phyloP scores from a whole-genome alignment of 2,113 vertebrate species.

The Silurus asotus region DNA sequence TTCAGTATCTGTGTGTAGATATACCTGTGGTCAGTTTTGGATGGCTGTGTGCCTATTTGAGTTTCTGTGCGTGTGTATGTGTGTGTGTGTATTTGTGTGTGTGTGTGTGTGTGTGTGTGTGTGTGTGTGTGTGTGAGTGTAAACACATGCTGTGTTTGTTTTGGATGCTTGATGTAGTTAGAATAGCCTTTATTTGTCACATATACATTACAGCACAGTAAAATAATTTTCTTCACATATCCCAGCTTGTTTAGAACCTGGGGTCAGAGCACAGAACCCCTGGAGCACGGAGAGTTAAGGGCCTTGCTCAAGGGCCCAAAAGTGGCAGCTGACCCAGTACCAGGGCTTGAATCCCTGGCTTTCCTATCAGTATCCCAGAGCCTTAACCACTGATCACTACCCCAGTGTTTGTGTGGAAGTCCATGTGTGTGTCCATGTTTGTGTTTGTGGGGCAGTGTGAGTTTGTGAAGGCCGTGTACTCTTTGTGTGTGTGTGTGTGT shows the following conservation, averaged over 20 bases:
- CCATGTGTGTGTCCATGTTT: not conserved
- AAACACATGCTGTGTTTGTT: not conserved
- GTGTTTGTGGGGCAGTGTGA: not conserved
- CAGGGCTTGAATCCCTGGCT: no score
- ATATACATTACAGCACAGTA: no score
- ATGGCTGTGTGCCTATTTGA: not conserved
- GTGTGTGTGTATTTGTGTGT: conserved; percentile 1
- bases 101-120: conserved; percentile 25
- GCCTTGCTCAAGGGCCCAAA: no score
- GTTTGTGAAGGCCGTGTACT: not conserved
- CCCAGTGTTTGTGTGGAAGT: not conserved
- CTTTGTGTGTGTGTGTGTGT: not conserved
- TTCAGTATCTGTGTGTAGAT: not conserved
- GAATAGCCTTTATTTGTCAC: no score
- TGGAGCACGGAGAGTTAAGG: no score
- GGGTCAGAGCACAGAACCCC: no score
- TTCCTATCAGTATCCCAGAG: no score
- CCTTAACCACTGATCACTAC: no score
- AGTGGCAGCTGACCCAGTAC: no score
- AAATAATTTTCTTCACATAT: no score
- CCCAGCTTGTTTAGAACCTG: no score
- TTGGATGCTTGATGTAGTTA: not conserved
- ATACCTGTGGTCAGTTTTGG: not conserved
- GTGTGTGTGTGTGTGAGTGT: conserved; percentile 26
- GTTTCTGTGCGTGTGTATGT: not conserved